Conservation (phyloP, 2,797 vertebrate genomes). For the Benthosema pterotum region DNA sequence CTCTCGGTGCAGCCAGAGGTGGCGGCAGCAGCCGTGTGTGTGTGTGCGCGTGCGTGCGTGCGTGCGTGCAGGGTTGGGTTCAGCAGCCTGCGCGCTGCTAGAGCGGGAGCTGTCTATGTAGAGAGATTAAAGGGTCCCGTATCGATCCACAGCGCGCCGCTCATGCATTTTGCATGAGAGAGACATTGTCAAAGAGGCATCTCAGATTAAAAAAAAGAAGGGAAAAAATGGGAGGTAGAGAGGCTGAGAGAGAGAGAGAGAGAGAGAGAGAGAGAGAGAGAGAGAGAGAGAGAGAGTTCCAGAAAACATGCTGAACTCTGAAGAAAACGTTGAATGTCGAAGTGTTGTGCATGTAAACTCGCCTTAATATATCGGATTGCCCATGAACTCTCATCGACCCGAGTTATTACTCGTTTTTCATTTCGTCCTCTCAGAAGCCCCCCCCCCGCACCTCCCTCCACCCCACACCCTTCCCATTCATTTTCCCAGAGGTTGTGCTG, state of each 20-base stretch:
- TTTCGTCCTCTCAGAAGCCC: not conserved
- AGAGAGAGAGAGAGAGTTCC: constrained; percentile 52
- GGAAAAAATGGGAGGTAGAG: not conserved
- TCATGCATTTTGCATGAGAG: constrained; percentile 79
- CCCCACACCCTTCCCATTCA: not conserved
- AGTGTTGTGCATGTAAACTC: constrained; percentile 68
- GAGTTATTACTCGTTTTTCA: constrained; percentile 57
- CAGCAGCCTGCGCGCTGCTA: constrained; percentile 50
- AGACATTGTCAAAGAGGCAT: constrained; percentile 76
- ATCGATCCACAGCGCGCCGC: constrained; percentile 69
- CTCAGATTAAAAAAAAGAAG: constrained; percentile 50
- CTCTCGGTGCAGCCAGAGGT: constrained; percentile 7
- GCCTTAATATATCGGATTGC: constrained; percentile 64
- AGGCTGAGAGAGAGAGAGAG: constrained; percentile 3
- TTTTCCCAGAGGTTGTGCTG: constrained; percentile 31
- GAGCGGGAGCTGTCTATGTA: constrained; percentile 62
- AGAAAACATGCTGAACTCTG: constrained; percentile 68
- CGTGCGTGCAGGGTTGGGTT: constrained; percentile 45
- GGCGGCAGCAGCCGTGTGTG: constrained; percentile 56
- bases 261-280: constrained; percentile 25
- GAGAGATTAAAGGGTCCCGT: constrained; percentile 73
- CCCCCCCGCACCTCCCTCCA: not conserved
- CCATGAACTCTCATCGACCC: constrained; percentile 69
- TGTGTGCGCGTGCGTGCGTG: too few species aligned
- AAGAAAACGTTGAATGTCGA: constrained; percentile 68